Percentiles rank a stretch among this genome's conserved stretches.
Evolutionary conservation across 2,888 invertebrate genomes (phyloP).

Genomic region (Orgyia antiqua): DNA sequence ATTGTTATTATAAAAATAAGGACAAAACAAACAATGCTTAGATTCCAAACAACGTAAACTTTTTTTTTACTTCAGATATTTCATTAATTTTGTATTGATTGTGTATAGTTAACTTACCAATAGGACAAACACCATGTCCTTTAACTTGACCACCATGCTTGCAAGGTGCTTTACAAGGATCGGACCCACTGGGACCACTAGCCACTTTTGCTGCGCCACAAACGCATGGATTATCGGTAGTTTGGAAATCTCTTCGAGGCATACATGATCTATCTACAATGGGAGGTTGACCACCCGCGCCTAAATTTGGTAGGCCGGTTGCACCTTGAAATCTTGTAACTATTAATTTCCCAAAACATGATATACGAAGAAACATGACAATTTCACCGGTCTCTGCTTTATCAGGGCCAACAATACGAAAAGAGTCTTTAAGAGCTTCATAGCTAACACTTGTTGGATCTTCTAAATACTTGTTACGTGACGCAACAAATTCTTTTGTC

Average conservation of each 20-base stretch:
- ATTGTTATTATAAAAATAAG: too few relatives aligned
- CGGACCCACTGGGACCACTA: constrained; percentile 12
- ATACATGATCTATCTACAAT: constrained; percentile 57
- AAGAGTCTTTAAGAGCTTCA: constrained; percentile 80
- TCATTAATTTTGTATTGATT: too few relatives aligned
- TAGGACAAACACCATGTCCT: constrained; percentile 39
- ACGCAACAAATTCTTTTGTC: constrained; percentile 77
- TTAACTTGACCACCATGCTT: constrained; percentile 15
- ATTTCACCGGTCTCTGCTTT: constrained; percentile 77
- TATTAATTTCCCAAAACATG: constrained; percentile 82
- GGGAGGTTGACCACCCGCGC: constrained; percentile 30
- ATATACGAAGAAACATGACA: constrained; percentile 79
- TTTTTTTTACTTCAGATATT: too few relatives aligned
- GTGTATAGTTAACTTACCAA: constrained; percentile 39
- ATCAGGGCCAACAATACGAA: constrained; percentile 70
- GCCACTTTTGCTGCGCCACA: constrained; percentile 46
- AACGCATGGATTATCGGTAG: constrained; percentile 49
- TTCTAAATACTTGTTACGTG: constrained; percentile 66
- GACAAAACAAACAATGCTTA: too few relatives aligned
- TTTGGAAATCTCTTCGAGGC: constrained; percentile 48
- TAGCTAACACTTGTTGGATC: constrained; percentile 70
- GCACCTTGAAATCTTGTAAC: constrained; percentile 81
- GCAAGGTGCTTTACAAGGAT: constrained; percentile 26
- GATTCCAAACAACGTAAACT: too few relatives aligned
- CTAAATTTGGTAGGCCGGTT: constrained; percentile 42